Evolutionary conservation across 2,888 invertebrate genomes (phyloP).

Genomic region (Mythimna impura): DNA sequence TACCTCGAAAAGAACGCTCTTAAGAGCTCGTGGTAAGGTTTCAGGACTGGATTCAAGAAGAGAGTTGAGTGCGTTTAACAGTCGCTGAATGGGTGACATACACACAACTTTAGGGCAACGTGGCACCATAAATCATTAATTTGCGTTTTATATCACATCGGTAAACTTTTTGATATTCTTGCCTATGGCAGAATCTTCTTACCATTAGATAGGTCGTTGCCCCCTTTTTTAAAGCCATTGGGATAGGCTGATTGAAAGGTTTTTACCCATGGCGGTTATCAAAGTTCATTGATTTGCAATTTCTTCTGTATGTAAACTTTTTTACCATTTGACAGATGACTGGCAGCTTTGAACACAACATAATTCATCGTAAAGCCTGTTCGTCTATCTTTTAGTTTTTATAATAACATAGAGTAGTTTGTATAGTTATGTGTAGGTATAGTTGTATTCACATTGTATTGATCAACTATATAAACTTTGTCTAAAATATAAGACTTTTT

Average conservation of each 20-base stretch:
- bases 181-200: neutral
- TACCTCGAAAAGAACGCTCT: no score
- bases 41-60: no score
- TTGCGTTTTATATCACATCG: neutral
- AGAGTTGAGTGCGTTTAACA: no score
- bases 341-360: neutral
- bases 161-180: neutral
- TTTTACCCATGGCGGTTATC: neutral
- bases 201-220: constrained; percentile 1
- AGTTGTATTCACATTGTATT: no score
- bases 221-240: constrained; percentile 6
- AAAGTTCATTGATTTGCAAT: constrained; percentile 18
- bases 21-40: no score
- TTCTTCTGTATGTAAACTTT: constrained; percentile 7
- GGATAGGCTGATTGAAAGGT: neutral
- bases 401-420: neutral
- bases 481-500: no score
- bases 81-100: no score
- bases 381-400: neutral
- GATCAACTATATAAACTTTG: no score
- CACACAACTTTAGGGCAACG: no score
- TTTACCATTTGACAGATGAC: neutral
- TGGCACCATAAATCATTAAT: no score
- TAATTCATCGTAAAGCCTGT: neutral
- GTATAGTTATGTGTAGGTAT: no score